phyloP scores from a whole-genome alignment of 2,113 vertebrate species.

The Micronycteris hirsuta region DNA sequence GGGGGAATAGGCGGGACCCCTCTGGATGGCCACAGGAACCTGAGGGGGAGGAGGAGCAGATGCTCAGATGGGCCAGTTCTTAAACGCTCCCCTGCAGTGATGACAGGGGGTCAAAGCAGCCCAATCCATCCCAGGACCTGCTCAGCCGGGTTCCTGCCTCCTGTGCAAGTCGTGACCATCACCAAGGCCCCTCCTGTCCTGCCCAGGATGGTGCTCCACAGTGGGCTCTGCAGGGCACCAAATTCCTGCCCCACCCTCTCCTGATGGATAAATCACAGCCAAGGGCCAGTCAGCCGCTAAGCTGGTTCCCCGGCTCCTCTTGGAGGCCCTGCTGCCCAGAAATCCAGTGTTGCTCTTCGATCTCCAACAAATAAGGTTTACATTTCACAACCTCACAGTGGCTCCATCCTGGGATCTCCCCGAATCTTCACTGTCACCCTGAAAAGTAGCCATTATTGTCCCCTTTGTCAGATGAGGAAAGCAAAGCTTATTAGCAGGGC shows the following conservation, averaged over 20 bases:
- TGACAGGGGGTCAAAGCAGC: neutral
- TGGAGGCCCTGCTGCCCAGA: neutral
- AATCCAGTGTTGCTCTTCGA: neutral
- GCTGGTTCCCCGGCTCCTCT: neutral
- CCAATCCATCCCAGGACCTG: neutral
- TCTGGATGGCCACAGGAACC: neutral
- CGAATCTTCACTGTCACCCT: neutral
- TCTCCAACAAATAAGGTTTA: neutral
- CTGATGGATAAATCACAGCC: neutral
- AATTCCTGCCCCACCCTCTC: too few relatives aligned
- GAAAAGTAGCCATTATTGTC: neutral
- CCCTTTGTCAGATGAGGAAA: neutral
- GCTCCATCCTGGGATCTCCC: neutral
- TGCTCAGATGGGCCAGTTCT: neutral
- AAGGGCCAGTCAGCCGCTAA: neutral
- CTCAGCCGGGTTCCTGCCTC: neutral
- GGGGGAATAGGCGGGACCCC: neutral
- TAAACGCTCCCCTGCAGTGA: neutral
- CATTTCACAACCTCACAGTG: neutral
- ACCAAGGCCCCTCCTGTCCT: too few relatives aligned
- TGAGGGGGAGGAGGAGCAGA: neutral
- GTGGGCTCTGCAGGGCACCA: rapidly evolving
- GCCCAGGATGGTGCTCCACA: too few relatives aligned
- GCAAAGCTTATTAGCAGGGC: neutral
- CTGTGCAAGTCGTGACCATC: too few relatives aligned